These are phyloP conservation scores for Chroicocephalus ridibundus DNA, from an alignment of 2,113 vertebrate species.

Conservation along the genomic window DNA sequence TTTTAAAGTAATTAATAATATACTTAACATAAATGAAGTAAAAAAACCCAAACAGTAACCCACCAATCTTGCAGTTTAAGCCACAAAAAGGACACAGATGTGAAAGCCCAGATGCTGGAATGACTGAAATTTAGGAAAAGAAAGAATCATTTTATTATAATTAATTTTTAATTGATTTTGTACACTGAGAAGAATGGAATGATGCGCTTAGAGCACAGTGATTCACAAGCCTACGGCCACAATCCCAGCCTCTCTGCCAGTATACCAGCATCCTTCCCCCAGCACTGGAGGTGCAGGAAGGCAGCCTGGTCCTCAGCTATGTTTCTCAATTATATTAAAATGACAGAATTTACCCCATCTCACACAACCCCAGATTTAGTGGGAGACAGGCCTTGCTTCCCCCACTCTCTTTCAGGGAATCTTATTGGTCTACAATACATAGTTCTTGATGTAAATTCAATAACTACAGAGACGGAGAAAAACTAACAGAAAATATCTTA, in stretches of 20 bases:
- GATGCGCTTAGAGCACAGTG: background rate
- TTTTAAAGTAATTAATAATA: background rate
- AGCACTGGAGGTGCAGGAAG: background rate
- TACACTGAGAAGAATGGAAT: background rate
- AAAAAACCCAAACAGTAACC: background rate
- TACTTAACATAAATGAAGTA: background rate
- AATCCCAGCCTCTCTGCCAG: background rate
- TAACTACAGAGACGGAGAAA: conserved; percentile 66
- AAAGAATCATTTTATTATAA: background rate
- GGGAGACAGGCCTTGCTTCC: conserved; percentile 48
- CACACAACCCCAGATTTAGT: conserved; percentile 41
- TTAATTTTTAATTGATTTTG: background rate
- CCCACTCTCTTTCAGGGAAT: conserved; percentile 22
- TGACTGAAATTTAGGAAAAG: background rate
- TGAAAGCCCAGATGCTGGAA: background rate
- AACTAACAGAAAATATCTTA: conserved; percentile 78
- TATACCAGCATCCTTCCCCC: background rate
- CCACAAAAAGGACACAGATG: background rate
- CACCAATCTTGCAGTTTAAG: background rate
- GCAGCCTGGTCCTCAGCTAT: background rate
- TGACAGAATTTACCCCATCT: background rate
- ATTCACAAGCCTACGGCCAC: background rate
- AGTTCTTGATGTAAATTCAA: conserved; percentile 74
- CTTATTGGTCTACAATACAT: conserved; percentile 63
- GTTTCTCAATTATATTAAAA: background rate